These are phyloP conservation scores for Cynodonichthys magdalenae DNA, from an alignment of 2,797 vertebrate species.

Conservation along the genomic window DNA sequence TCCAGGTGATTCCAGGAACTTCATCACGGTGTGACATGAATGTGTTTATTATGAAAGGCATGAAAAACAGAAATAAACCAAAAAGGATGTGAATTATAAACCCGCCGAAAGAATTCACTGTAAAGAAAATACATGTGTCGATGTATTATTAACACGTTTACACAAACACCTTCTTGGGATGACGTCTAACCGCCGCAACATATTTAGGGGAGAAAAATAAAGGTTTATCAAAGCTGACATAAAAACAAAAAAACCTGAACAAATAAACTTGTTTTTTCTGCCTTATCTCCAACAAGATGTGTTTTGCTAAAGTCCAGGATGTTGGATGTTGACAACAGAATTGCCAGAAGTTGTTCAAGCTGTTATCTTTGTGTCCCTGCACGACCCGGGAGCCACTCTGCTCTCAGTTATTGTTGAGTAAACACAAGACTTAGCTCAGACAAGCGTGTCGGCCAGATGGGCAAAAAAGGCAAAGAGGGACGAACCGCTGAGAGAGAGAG, in stretches of 20 bases:
- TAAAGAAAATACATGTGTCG: slow-evolving; percentile 21
- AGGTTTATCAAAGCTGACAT: slow-evolving; percentile 20
- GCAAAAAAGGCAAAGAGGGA: slow-evolving; percentile 54
- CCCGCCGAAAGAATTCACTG: slow-evolving; percentile 31
- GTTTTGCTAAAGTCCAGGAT: neutral
- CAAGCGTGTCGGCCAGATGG: slow-evolving; percentile 60
- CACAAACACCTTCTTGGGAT: slow-evolving; percentile 51
- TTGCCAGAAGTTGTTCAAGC: slow-evolving; percentile 11
- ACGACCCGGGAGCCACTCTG: slow-evolving; percentile 43
- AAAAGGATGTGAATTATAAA: neutral
- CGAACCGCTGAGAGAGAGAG: slow-evolving; percentile 32
- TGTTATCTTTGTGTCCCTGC: slow-evolving; percentile 16
- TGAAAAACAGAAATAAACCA: slow-evolving; percentile 7
- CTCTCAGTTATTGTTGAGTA: slow-evolving; percentile 66
- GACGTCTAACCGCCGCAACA: slow-evolving; percentile 40
- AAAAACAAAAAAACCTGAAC: slow-evolving; percentile 6
- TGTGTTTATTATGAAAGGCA: slow-evolving; percentile 9
- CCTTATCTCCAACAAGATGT: slow-evolving; percentile 13
- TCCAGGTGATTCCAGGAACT: slow-evolving; percentile 31
- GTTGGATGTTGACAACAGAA: neutral
- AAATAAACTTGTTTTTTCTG: slow-evolving; percentile 18
- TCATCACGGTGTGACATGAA: slow-evolving; percentile 29
- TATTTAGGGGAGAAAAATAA: neutral
- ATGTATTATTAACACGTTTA: slow-evolving; percentile 29
- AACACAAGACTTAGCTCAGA: slow-evolving; percentile 64